Evolutionary conservation across 2,797 vertebrate genomes (phyloP).

Genomic region (Amblyraja radiata): DNA sequence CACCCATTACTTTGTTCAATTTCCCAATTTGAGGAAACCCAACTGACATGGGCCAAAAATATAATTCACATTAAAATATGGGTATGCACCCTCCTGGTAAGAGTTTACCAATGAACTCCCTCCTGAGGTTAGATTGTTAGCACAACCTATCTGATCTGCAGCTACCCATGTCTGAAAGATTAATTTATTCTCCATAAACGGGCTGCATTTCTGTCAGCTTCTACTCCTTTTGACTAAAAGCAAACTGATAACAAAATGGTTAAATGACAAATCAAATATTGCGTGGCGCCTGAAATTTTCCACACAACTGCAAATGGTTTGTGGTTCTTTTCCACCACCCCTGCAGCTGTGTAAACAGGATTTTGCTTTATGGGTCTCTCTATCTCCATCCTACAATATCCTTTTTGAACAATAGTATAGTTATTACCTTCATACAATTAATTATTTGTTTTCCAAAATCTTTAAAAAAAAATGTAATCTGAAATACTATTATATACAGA

Average conservation of each 20-base stretch:
- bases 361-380: neutral
- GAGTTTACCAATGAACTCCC: neutral
- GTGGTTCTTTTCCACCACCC: neutral
- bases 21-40: neutral
- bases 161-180: neutral
- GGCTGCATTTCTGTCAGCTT: neutral
- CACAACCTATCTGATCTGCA: neutral
- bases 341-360: conserved; percentile 20
- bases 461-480: neutral
- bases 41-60: neutral
- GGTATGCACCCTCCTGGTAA: neutral
- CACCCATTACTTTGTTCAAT: neutral
- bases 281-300: neutral
- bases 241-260: neutral
- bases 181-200: neutral
- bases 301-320: conserved; percentile 1
- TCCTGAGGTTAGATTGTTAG: neutral
- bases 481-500: neutral
- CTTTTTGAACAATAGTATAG: neutral
- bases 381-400: neutral
- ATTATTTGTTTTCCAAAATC: neutral
- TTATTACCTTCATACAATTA: neutral
- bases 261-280: neutral
- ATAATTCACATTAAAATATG: neutral
- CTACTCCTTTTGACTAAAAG: neutral